Base-by-base conservation (phyloP, 1,140 invertebrate species). In the Mycetomoellerius zeteki region DNA sequence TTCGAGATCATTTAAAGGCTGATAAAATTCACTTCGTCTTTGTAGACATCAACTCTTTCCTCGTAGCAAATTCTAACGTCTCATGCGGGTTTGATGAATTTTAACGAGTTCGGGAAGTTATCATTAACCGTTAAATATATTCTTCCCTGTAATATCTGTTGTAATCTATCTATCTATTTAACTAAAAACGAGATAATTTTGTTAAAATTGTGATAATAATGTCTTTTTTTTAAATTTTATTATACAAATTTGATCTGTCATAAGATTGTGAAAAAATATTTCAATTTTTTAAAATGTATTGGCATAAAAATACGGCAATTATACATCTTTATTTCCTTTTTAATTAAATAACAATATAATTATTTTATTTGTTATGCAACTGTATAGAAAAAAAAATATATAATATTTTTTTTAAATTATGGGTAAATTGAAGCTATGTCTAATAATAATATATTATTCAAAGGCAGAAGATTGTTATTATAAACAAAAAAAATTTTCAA, bases 21-120 rank as follows among this genome's bases (percentile, higher is more conserved):
- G 78, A 78, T 80, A 67, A 88, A 91, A 88, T 90, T 90, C 71
- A 56, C 62, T 88, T 87, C 69, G 62, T 84, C 86, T 89, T 80
- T 50, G 50, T 75, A 71, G 69, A 21, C 71, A 58, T 82, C 30
- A 33, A 47, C 52, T 73, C 24, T 81, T 50, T 71, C n/a, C 24
- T 58, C 62, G 3, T 33, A 52, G 19, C 69, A 56, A 58, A 58
- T 71, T 16, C 47, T 60, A 58, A 72, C 12, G 52, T 72, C 65
- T 72, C 43, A 19, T 58, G 37, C 52, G 12, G 12, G 54, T 60
- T 73, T n/a, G 80, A 75, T 60, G 56, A 84, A 84, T 73, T 75
- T 84, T 60, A 73, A 84, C 78, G 33, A 81, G 50, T 54, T 58
- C 16, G 16, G 54, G 24, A 60, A 82, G 60, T 72, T 73, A 84